Base-by-base conservation (phyloP, 2,888 invertebrate genomes). In the Cordilura impudica region DNA sequence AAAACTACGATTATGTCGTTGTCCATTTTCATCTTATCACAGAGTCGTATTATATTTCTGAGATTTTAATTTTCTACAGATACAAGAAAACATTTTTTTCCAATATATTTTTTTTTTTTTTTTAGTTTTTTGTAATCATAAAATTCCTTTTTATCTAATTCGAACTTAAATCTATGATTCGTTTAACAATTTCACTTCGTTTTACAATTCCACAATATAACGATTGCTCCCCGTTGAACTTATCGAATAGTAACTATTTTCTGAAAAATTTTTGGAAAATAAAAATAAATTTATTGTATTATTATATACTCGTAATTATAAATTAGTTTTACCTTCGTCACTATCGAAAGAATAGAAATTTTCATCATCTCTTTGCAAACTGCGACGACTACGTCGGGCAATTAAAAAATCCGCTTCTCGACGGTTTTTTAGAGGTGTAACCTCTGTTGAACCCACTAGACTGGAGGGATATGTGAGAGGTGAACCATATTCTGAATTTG, bases 321-420 rank as follows among this genome's bases (percentile, higher is more conserved):
- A 31, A 16, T 47, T 21, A 1, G 2, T 21, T 85, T 65, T 51
- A 88, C 88, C 88, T 85, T 89, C 88, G 83, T 89, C 89, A 83
- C 88, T 89, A 81, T 89, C 89, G 83, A 89, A 89, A 66, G 89
- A 89, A 79, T 86, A 88, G 60, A 87, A 89, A 29, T 86, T 86
- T 26, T 89, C 89, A 82, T 88, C 88, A 58, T 89, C 89, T 74
- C 85, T 85, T 51, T 86, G 84, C 85, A 87, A 83, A 51, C 87
- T 87, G 16, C 87, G 85, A 29, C 86, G 84, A 73, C 79, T 85
- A 14, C 85, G 85, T 54, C 86, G 83, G 2, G 54, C 45, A 16
- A 18, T 54, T 18, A 66, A 21, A 14, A 56, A 18, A 5, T 80
- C 73, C 2, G 70, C 56, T 3, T 79, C 67, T 23, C 69, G 82